These are phyloP conservation scores for Gouania willdenowi DNA, from an alignment of 2,797 vertebrate species.

Conservation along the genomic window DNA sequence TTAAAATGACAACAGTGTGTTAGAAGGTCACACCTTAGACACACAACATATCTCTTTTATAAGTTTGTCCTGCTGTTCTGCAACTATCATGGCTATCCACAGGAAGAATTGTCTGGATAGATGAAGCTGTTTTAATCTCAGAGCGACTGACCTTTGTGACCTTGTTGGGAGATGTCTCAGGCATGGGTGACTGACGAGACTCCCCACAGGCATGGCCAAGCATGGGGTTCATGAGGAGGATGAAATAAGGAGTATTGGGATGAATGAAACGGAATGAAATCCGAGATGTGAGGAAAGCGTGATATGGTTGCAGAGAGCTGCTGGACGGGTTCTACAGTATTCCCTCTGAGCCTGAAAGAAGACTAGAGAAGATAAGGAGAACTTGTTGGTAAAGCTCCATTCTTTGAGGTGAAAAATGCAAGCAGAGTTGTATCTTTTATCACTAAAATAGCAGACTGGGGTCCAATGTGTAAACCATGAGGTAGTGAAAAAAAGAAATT, in stretches of 20 bases:
- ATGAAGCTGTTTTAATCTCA: slow-evolving; percentile 61
- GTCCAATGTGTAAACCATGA: too few species aligned
- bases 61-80: slow-evolving; percentile 48
- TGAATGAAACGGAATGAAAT: too few species aligned
- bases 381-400: slow-evolving; percentile 1
- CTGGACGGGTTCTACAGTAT: slow-evolving; percentile 1
- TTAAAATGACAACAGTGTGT: slow-evolving; percentile 45
- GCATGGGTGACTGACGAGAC: slow-evolving; percentile 56
- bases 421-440: slow-evolving; percentile 5
- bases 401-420: slow-evolving; percentile 1
- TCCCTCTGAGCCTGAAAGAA: background rate
- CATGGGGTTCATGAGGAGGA: too few species aligned
- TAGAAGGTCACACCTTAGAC: slow-evolving; percentile 51
- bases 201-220: slow-evolving; percentile 40
- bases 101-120: slow-evolving; percentile 46
- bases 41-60: slow-evolving; percentile 52
- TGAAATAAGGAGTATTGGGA: too few species aligned
- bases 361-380: background rate
- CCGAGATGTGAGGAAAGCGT: background rate
- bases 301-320: slow-evolving; percentile 3
- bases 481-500: too few species aligned
- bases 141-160: slow-evolving; percentile 57
- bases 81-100: slow-evolving; percentile 54
- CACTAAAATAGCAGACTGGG: too few species aligned
- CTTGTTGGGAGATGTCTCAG: slow-evolving; percentile 58